A percentile compares a stretch with the other conserved stretches of the same genome.
phyloP scores from a whole-genome alignment of 2,888 invertebrate species.

The Portevinia maculata region DNA sequence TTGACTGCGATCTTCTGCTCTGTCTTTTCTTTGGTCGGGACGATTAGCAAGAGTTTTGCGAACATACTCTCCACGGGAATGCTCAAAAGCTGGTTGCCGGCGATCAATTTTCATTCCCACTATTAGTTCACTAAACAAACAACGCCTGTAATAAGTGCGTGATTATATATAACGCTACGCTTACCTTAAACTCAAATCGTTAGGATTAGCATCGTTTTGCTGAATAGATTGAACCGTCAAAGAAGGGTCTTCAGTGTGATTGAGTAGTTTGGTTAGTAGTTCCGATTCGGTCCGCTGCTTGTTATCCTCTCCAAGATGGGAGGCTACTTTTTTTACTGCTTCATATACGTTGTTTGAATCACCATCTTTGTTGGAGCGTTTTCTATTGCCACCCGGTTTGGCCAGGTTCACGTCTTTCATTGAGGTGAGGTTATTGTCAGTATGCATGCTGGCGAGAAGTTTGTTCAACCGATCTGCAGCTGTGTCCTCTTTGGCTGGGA shows the following conservation, averaged over 20 bases:
- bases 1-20: neutral
- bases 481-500: constrained; percentile 75
- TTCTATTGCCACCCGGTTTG: constrained; percentile 78
- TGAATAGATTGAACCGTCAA: neutral
- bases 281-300: constrained; percentile 88
- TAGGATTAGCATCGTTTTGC: constrained; percentile 45
- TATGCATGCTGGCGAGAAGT: constrained; percentile 80
- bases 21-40: constrained; percentile 7
- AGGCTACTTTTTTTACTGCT: constrained; percentile 90
- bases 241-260: constrained; percentile 76
- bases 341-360: constrained; percentile 77
- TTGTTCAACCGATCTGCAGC: constrained; percentile 80
- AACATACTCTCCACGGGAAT: constrained; percentile 82
- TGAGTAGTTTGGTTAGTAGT: constrained; percentile 87
- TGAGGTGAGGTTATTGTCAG: constrained; percentile 76
- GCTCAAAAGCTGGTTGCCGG: constrained; percentile 75
- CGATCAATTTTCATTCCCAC: constrained; percentile 91
- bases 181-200: constrained; percentile 79
- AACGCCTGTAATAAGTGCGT: neutral
- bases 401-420: constrained; percentile 76
- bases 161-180: neutral
- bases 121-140: constrained; percentile 86
- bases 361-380: constrained; percentile 74
- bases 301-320: constrained; percentile 86
- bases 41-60: constrained; percentile 79